Base-by-base conservation (phyloP, 2,888 invertebrate genomes). In the Lomographa bimaculata region DNA sequence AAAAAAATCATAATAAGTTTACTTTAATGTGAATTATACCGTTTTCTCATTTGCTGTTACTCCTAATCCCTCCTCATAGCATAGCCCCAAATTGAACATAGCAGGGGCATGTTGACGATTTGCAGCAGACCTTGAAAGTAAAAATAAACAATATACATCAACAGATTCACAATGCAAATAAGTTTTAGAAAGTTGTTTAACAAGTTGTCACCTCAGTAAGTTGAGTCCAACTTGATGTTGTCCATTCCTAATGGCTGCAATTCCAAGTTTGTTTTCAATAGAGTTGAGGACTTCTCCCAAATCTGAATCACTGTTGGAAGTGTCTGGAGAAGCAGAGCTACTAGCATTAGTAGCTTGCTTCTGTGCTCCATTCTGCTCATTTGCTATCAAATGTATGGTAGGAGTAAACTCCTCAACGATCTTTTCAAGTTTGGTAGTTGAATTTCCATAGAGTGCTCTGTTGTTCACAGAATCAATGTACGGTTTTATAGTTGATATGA, bases 1-100 rank as follows among this genome's bases (percentile, higher is more conserved):
- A n/a, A n/a, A n/a, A n/a, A n/a, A n/a, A n/a, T n/a, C n/a, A n/a
- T n/a, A n/a, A n/a, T n/a, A n/a, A n/a, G n/a, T n/a, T n/a, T n/a
- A n/a, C n/a, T n/a, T n/a, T n/a, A n/a, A n/a, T n/a, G n/a, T n/a
- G n/a, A n/a, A n/a, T n/a, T n/a, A 72, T 73, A 92, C 92, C 78
- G 89, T 87, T 66, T 81, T 82, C 44, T 91, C 83, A 81, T 93
- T 89, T 45, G 83, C 78, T 19, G 79, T 67, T 1, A 93, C 91
- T 40, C 94, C 94, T 36, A 92, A 70, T 0, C 94, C 94, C 57
- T 89, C 79, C 71, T 94, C 94, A 71, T 93, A 92, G 62, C 94
- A 94, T 12, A 94, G 63, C 1, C 91, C 94, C 46, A 94, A 79
- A 66, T 94, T 94, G 60, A 91, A 94, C 45, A 91, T 81, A 16